Evolutionary conservation across 1,140 invertebrate species (phyloP).

Genomic region (Prorops nasuta): DNA sequence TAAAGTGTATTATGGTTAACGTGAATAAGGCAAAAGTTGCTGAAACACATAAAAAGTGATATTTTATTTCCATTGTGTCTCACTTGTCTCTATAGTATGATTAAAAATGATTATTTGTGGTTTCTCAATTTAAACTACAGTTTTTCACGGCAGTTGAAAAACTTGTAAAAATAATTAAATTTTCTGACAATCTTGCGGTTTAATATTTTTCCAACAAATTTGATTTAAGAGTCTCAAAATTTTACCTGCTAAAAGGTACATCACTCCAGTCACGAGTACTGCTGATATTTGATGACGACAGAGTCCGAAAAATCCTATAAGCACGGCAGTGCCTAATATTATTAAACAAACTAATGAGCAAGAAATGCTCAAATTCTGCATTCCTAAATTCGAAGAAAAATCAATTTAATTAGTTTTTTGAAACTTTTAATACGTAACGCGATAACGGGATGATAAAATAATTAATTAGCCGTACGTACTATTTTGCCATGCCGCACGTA

Average conservation of each 20-base stretch:
- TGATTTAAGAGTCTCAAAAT: too few relatives aligned
- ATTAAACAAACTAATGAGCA: constrained; percentile 87
- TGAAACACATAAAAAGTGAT: constrained; percentile 53
- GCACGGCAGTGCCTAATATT: constrained; percentile 75
- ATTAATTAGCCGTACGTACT: constrained; percentile 61
- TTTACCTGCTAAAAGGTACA: constrained; percentile 86
- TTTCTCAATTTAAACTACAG: too few relatives aligned
- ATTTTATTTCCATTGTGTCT: not conserved
- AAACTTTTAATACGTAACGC: not conserved
- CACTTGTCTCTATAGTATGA: not conserved
- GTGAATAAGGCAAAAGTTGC: constrained; percentile 86
- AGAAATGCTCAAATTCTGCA: constrained; percentile 91
- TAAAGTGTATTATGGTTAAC: constrained; percentile 86
- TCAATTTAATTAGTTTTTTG: too few relatives aligned
- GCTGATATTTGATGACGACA: constrained; percentile 85
- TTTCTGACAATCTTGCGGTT: too few relatives aligned
- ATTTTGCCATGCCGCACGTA: constrained; percentile 77
- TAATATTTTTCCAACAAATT: too few relatives aligned
- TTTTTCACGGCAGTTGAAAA: too few relatives aligned
- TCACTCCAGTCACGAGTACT: constrained; percentile 85
- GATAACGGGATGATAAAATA: not conserved
- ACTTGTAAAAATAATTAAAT: too few relatives aligned
- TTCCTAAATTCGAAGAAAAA: constrained; percentile 67
- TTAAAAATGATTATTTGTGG: too few relatives aligned
- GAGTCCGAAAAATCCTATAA: constrained; percentile 82